These are phyloP conservation scores for Caenorhabditis drosophilae DNA, from an alignment of 2,888 invertebrate species.

Conservation along the genomic window DNA sequence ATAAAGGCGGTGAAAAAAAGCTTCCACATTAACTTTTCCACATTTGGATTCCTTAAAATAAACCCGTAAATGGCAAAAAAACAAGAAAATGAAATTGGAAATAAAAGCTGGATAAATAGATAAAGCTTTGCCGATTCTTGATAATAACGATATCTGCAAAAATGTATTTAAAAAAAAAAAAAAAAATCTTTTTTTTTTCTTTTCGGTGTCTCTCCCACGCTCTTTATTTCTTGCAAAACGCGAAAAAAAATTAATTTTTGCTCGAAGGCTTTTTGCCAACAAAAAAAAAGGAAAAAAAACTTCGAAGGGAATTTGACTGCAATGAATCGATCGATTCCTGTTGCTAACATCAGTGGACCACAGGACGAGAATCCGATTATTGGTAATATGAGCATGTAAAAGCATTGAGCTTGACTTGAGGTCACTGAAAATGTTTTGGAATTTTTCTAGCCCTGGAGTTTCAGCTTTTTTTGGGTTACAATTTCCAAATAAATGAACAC, in stretches of 20 bases:
- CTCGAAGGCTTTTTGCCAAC: too few species aligned
- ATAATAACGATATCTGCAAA: conserved; percentile 38
- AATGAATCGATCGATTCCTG: conserved; percentile 45
- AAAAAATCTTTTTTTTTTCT: conserved; percentile 12
- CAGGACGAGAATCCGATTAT: conserved; percentile 32
- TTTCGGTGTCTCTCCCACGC: too few species aligned
- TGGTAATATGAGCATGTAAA: conserved; percentile 32
- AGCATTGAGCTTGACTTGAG: conserved; percentile 31
- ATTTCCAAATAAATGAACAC: conserved; percentile 34
- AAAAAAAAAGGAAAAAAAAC: too few species aligned
- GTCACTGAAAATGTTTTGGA: conserved; percentile 18
- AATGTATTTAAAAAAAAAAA: background rate
- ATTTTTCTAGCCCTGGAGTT: background rate
- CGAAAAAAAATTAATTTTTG: too few species aligned
- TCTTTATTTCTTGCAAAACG: conserved; percentile 35
- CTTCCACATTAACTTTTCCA: too few species aligned
- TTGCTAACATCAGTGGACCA: conserved; percentile 34
- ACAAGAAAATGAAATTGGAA: conserved; percentile 28
- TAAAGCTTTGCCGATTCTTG: conserved; percentile 37
- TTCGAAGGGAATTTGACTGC: conserved; percentile 39
- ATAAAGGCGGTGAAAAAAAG: too few species aligned
- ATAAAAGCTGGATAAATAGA: conserved; percentile 18
- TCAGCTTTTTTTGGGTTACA: conserved; percentile 9
- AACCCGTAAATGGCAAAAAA: conserved; percentile 24
- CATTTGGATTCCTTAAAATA: conserved; percentile 13